These are phyloP conservation scores for Thunnus thynnus DNA, from an alignment of 2,113 vertebrate genomes.

Conservation along the genomic window DNA sequence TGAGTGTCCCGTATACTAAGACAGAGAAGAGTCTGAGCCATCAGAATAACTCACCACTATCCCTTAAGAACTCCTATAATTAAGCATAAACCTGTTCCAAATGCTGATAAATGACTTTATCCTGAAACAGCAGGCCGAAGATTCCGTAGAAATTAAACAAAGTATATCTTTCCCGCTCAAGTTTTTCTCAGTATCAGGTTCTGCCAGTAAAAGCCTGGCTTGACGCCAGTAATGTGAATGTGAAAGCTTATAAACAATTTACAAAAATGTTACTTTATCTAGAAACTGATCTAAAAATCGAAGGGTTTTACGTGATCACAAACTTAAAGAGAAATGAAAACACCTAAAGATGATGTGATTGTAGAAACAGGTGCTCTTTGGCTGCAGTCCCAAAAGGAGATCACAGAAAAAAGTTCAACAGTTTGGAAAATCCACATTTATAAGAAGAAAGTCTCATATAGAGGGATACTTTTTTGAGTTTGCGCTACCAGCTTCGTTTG, in stretches of 20 bases:
- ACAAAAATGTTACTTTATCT: neutral
- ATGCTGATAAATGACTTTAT: slow-evolving; percentile 15
- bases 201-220: neutral
- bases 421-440: too few relatives aligned
- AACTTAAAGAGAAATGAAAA: neutral
- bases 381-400: neutral
- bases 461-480: neutral
- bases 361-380: neutral
- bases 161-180: neutral
- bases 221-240: neutral
- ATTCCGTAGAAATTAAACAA: slow-evolving; percentile 22
- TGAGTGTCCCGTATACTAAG: neutral
- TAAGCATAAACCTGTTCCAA: neutral
- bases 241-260: neutral
- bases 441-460: too few relatives aligned
- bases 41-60: neutral
- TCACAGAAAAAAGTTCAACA: neutral
- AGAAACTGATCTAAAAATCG: neutral
- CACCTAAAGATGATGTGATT: neutral
- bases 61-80: neutral
- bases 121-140: neutral
- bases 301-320: neutral
- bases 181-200: slow-evolving; percentile 5
- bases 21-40: neutral
- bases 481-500: neutral